Evolutionary conservation across 2,113 vertebrate genomes (phyloP), one percentile per base, ranked within the genome.

Genomic region (human): DNA sequence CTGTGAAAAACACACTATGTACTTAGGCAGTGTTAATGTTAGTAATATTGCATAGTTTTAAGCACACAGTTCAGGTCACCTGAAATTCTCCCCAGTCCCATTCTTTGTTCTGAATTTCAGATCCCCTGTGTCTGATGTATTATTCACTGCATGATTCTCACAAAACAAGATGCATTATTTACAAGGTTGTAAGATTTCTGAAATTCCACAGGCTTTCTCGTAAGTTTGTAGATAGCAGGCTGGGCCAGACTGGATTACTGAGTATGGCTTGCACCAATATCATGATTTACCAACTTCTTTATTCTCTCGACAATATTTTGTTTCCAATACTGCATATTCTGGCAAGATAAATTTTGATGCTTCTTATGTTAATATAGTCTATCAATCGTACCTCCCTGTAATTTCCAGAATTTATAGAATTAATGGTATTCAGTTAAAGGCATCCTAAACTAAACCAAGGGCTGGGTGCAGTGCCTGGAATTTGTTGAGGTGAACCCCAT

Each of bases 151-250:
- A 20, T 90, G 57, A 93, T 95, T 96, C 89, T 94, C 95, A 89
- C 38, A 30, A 95, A 96, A 76, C 76, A 87, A 84, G 73, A 86
- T 97, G 55, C 93, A 98, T 97, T 97, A 97, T 97, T 97, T 96
- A 98, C 93, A 87, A 92, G 81, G 72, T 82, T 82, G 85, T 89
- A 90, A 95, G 85, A 91, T 93, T 96, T 97, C 81, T 96, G 89
- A 98, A 93, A 95, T 97, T 93, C 66, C 55, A 94, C 89, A 82
- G 73, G 80, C 78, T 93, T 96, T 66, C 92, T 83, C 95, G 52
- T 94, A 84, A 95, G 88, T 96, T 89, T 95, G n/a, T 97, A 82
- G 94, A 95, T 55, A 97, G 81, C 48, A 48, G 50, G 30, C 52
- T 93, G 40, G 45, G 30, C 5, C 90, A 90, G 79, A 57, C 80